Conservation (phyloP, 2,113 vertebrate species). For the Camarhynchus parvulus region DNA sequence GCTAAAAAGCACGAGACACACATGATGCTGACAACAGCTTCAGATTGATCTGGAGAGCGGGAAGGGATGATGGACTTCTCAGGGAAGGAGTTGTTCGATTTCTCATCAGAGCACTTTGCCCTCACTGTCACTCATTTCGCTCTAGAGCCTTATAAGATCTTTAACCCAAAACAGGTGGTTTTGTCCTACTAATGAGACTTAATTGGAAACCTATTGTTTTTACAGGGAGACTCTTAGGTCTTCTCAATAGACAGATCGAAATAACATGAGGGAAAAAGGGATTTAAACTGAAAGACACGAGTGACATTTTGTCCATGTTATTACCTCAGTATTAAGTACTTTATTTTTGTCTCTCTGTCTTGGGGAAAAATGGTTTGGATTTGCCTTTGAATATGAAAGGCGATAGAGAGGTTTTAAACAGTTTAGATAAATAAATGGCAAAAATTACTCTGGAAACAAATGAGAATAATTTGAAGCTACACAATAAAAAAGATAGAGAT, state of each 20-base stretch:
- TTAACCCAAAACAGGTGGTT: not conserved
- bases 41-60: not conserved
- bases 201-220: constrained; percentile 56
- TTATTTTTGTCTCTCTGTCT: not conserved
- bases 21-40: not conserved
- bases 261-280: constrained; percentile 13
- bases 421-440: not conserved
- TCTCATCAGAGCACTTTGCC: not conserved
- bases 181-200: constrained; percentile 36
- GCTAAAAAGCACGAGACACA: not conserved
- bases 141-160: not conserved
- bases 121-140: constrained; percentile 14
- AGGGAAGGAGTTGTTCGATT: not conserved
- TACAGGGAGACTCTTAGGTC: not conserved
- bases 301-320: constrained; percentile 18
- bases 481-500: not conserved
- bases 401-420: not conserved
- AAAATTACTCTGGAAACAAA: constrained; percentile 8
- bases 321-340: not conserved
- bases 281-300: not conserved
- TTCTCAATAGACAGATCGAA: not conserved
- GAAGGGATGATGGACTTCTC: not conserved
- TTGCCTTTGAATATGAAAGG: not conserved
- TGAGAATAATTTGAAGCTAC: not conserved
- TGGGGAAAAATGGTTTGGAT: not conserved